These are phyloP conservation scores for Mimachlamys varia DNA, from an alignment of 2,888 invertebrate genomes.

Conservation along the genomic window DNA sequence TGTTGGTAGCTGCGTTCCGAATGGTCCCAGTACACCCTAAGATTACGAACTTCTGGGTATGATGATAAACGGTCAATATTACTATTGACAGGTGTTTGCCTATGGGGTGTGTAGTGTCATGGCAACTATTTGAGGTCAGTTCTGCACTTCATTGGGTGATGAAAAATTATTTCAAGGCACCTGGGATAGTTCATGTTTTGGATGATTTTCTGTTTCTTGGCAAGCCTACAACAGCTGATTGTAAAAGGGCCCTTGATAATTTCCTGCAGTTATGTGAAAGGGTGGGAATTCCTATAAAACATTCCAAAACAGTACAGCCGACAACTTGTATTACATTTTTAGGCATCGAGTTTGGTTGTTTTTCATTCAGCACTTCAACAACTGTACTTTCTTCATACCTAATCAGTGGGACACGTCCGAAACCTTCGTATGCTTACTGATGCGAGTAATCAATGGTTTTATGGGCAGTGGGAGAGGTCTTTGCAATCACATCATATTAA, in stretches of 20 bases:
- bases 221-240: background rate
- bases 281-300: background rate
- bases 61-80: background rate
- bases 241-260: background rate
- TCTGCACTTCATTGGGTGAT: background rate
- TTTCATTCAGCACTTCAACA: conserved; percentile 41
- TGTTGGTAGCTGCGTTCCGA: conserved; percentile 38
- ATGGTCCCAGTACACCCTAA: conserved; percentile 13
- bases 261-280: background rate
- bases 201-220: conserved; percentile 32
- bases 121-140: background rate
- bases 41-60: conserved; percentile 1
- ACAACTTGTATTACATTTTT: background rate
- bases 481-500: conserved; percentile 35
- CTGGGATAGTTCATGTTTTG: conserved; percentile 18
- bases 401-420: conserved; percentile 18
- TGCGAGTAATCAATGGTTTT: conserved; percentile 46
- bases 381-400: background rate
- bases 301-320: conserved; percentile 32
- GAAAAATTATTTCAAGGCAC: background rate
- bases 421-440: conserved; percentile 37
- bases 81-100: background rate
- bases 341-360: conserved; percentile 37
- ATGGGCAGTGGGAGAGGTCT: background rate
- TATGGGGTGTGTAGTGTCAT: background rate